Evolutionary conservation across 2,797 vertebrate species (phyloP).

Genomic region (Pseudochirops corinnae): DNA sequence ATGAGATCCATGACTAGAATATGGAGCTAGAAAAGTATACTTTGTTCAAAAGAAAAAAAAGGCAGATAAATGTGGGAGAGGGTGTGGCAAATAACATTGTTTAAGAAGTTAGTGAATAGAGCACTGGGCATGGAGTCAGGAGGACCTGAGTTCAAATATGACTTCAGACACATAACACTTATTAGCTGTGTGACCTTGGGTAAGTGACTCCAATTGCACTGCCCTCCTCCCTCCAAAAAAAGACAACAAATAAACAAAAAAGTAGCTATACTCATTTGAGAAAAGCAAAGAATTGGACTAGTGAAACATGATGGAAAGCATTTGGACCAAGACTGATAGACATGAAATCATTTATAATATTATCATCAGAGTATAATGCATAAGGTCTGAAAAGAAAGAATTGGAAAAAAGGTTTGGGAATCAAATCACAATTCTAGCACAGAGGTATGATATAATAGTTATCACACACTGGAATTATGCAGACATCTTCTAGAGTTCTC

Average conservation of each 20-base stretch:
- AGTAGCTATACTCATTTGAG: neutral
- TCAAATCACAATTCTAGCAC: neutral
- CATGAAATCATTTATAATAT: neutral
- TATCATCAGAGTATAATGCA: neutral
- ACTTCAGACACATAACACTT: too few relatives aligned
- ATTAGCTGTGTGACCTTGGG: too few relatives aligned
- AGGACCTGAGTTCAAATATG: too few relatives aligned
- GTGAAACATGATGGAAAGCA: neutral
- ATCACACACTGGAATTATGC: neutral
- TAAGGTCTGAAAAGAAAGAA: neutral
- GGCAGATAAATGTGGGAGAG: neutral
- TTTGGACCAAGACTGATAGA: neutral
- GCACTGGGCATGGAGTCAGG: too few relatives aligned
- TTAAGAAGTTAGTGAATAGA: neutral
- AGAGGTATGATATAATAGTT: neutral
- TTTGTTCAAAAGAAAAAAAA: neutral
- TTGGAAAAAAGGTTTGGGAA: neutral
- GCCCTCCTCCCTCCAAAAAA: too few relatives aligned
- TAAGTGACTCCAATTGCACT: too few relatives aligned
- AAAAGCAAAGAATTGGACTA: neutral
- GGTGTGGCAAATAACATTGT: neutral
- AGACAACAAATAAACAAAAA: neutral
- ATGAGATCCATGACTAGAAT: neutral
- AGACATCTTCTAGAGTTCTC: neutral
- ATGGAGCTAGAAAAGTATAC: neutral